Conservation (phyloP, 2,797 vertebrate species). For the Tapera naevia region DNA sequence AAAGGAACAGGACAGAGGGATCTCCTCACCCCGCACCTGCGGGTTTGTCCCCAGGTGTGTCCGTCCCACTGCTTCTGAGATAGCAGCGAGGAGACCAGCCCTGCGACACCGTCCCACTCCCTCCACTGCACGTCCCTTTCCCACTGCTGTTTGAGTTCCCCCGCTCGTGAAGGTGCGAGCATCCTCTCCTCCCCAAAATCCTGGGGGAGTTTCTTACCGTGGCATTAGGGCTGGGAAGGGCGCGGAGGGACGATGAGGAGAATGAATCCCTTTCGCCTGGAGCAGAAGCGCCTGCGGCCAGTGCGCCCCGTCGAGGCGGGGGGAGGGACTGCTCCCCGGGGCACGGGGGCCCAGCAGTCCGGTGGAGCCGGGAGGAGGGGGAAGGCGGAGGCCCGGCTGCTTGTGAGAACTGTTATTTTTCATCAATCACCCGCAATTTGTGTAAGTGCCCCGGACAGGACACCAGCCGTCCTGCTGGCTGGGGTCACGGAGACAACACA, state of each 20-base stretch:
- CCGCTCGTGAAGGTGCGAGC: not conserved
- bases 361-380: conserved; percentile 44
- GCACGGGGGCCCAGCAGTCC: not conserved
- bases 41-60: not conserved
- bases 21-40: not conserved
- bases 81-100: not conserved
- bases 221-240: not conserved
- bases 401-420: conserved; percentile 87
- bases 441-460: conserved; percentile 82
- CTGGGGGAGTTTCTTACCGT: not conserved
- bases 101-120: no score
- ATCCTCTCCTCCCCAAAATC: not conserved
- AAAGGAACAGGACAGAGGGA: not conserved
- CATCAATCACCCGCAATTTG: conserved; percentile 85
- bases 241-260: not conserved
- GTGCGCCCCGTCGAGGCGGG: not conserved
- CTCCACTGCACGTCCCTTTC: not conserved
- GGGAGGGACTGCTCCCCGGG: not conserved
- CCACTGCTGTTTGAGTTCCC: no score
- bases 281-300: not conserved
- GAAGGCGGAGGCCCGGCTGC: conserved; percentile 47
- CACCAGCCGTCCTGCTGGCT: conserved; percentile 79
- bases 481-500: conserved; percentile 79
- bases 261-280: not conserved
- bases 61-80: not conserved